Evolutionary conservation across 2,888 invertebrate species (phyloP).

Genomic region (Melanostoma mellinum): DNA sequence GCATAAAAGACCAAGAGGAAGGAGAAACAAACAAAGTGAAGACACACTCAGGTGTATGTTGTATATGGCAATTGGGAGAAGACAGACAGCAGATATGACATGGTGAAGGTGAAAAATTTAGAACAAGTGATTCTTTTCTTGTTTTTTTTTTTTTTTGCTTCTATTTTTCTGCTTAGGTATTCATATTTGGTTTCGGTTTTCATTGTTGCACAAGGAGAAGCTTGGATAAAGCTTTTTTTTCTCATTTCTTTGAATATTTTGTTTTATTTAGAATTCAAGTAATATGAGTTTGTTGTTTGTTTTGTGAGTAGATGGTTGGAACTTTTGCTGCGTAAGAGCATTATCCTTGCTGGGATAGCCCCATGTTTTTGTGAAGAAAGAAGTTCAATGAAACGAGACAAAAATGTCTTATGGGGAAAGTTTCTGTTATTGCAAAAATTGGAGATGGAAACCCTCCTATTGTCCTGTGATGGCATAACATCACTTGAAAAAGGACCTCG

Average conservation of each 20-base stretch:
- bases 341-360: neutral
- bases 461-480: too few species aligned
- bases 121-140: conserved; percentile 53
- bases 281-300: conserved; percentile 30
- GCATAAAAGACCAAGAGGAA: conserved; percentile 11
- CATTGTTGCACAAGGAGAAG: conserved; percentile 51
- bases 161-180: conserved; percentile 41
- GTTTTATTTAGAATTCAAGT: conserved; percentile 25
- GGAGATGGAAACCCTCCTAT: too few species aligned
- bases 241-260: neutral
- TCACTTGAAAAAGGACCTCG: too few species aligned
- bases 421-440: too few species aligned
- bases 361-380: neutral
- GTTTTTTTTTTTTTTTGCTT: conserved; percentile 13
- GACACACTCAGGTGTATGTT: neutral
- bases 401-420: too few species aligned
- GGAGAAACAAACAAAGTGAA: conserved; percentile 5
- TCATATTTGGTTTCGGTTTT: conserved; percentile 49
- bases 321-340: neutral
- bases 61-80: neutral
- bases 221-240: conserved; percentile 25
- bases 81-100: conserved; percentile 15
- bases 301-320: neutral
- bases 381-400: neutral
- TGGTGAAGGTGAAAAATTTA: conserved; percentile 58